phyloP scores from a whole-genome alignment of 2,113 vertebrate species.

The Sigmodon hispidus region DNA sequence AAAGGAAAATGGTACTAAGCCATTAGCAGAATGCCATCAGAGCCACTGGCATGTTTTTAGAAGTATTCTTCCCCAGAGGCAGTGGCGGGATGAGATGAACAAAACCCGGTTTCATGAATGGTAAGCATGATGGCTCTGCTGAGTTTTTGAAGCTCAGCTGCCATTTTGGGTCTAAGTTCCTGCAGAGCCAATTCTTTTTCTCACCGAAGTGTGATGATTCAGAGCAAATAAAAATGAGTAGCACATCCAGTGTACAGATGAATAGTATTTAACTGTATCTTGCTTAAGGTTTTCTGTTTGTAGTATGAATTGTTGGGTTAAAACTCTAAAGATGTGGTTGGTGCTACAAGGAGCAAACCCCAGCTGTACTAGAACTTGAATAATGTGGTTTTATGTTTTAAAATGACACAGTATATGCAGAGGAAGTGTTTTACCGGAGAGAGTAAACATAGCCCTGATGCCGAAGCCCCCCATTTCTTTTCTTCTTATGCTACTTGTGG shows the following conservation, averaged over 20 bases:
- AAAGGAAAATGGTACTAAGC: neutral
- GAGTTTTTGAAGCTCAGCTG: constrained; percentile 44
- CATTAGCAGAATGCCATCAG: constrained; percentile 5
- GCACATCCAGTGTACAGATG: neutral
- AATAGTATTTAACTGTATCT: constrained; percentile 4
- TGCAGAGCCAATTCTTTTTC: constrained; percentile 10
- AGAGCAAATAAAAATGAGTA: constrained; percentile 41
- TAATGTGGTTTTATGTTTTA: constrained; percentile 49
- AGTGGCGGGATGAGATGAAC: constrained; percentile 30
- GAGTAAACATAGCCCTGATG: neutral
- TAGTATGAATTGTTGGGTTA: constrained; percentile 2
- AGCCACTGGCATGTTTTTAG: neutral
- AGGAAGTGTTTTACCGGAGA: constrained; percentile 60
- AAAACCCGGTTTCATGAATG: constrained; percentile 11
- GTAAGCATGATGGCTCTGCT: neutral
- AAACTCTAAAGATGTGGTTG: constrained; percentile 28
- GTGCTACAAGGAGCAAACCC: constrained; percentile 43
- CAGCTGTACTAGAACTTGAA: constrained; percentile 2
- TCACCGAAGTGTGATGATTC: neutral
- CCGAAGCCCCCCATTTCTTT: neutral
- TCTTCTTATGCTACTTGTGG: constrained; percentile 13
- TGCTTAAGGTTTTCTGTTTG: constrained; percentile 32
- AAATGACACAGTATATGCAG: neutral
- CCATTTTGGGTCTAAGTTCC: constrained; percentile 77
- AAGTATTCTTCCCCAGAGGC: constrained; percentile 30